Conservation (phyloP, 2,888 invertebrate species). For the Eupithecia vulgata region DNA sequence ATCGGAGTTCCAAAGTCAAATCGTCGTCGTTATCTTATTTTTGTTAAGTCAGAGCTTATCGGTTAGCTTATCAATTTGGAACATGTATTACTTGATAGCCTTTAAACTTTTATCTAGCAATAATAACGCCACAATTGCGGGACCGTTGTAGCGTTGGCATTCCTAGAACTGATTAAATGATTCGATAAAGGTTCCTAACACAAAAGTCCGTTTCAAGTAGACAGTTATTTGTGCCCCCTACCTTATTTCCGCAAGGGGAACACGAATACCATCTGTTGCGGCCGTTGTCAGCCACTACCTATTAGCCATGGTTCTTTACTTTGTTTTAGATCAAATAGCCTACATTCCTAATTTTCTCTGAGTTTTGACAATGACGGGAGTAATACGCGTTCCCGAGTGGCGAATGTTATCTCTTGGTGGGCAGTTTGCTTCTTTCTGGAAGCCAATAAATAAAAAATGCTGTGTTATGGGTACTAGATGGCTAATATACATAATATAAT, state of each 20-base stretch:
- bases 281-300: background rate
- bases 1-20: background rate
- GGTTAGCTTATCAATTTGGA: background rate
- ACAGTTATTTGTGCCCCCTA: background rate
- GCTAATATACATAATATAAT: too few species aligned
- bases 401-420: background rate
- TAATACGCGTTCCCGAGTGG: background rate
- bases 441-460: too few species aligned
- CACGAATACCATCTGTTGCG: conserved; percentile 10
- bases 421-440: background rate
- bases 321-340: too few species aligned
- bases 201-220: background rate
- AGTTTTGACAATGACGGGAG: background rate
- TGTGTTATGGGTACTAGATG: too few species aligned
- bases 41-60: background rate
- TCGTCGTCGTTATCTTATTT: background rate
- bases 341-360: too few species aligned
- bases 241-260: background rate
- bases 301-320: background rate
- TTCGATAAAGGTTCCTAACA: background rate
- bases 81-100: background rate
- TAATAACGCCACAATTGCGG: background rate
- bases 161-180: background rate
- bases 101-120: background rate
- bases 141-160: background rate